phyloP scores from a whole-genome alignment of 2,113 vertebrate genomes.

The Helogale parvula region DNA sequence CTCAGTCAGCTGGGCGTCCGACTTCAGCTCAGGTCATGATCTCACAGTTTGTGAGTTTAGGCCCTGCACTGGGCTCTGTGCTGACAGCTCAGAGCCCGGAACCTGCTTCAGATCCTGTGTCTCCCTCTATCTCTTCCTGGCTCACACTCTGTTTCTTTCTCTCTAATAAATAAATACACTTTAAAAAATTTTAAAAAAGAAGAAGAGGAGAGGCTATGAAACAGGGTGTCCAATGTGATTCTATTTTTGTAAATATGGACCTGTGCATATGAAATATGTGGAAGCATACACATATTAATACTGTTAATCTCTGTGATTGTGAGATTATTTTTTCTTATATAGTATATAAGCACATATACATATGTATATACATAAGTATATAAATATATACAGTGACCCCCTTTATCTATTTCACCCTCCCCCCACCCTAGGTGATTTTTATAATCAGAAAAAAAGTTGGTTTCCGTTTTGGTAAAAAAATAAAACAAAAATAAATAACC shows the following conservation, averaged over 20 bases:
- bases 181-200: no score
- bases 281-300: background rate
- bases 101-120: no score
- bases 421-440: background rate
- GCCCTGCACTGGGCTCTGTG: no score
- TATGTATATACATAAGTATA: no score
- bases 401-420: background rate
- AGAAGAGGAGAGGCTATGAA: background rate
- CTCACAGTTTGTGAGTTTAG: no score
- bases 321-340: background rate
- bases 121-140: no score
- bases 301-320: background rate
- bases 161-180: no score
- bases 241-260: background rate
- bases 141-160: no score
- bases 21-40: no score
- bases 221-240: background rate
- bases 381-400: background rate
- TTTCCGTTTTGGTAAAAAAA: background rate
- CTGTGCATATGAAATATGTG: background rate
- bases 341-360: no score
- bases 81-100: no score
- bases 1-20: no score
- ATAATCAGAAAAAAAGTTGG: background rate
- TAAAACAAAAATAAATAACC: conserved; percentile 8